Base-by-base conservation (phyloP, 2,888 invertebrate species). In the Oligia fasciuncula region DNA sequence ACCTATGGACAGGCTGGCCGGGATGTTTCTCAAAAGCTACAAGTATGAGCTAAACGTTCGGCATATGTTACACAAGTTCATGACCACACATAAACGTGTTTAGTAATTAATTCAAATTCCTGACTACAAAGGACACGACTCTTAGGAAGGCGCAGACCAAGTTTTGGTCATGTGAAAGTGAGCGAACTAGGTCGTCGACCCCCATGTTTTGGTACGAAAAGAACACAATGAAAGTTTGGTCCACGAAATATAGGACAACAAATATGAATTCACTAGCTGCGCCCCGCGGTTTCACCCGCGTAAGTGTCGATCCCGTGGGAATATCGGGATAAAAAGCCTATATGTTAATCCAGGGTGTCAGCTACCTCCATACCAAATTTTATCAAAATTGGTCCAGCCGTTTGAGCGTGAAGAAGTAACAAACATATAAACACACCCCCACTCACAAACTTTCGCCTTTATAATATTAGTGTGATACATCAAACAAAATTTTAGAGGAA, bases 31-130 rank as follows among this genome's bases (percentile, higher is more conserved):
- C 23, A 80, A 81, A 83, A 71, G 71, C 66, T 75, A 71, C 49
- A 67, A 71, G 71, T 74, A 72, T 69, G 29, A 75, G 57, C 69
- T 76, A 69, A 74, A 73, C 75, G 65, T 68, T 76, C 51, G 76
- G 62, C 73, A 78, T 72, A 78, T 68, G 57, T 72, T 67, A 62
- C 17, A 60, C 67, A 74, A 83, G 76, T 76, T 78, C 76, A 84
- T 87, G 84, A 83, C 82, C 76, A 80, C 63, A 82, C 80, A 82
- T 83, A 85, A 89, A 83, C 72, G 63, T 83, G 87, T 83, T 73
- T 77, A 74, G 79, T 76, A 80, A 80, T 80, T 73, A 84, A 88
- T 82, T 79, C 76, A 71, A 80, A 81, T 87, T 81, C 79, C 69
- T 88, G 73, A 81, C 67, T 63, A 79, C 73, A 79, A 77, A 82